A percentile compares a stretch with the other conserved stretches of the same genome.
These are phyloP conservation scores for Rhabdornis inornatus DNA, from an alignment of 2,113 vertebrate species.

Conservation along the genomic window DNA sequence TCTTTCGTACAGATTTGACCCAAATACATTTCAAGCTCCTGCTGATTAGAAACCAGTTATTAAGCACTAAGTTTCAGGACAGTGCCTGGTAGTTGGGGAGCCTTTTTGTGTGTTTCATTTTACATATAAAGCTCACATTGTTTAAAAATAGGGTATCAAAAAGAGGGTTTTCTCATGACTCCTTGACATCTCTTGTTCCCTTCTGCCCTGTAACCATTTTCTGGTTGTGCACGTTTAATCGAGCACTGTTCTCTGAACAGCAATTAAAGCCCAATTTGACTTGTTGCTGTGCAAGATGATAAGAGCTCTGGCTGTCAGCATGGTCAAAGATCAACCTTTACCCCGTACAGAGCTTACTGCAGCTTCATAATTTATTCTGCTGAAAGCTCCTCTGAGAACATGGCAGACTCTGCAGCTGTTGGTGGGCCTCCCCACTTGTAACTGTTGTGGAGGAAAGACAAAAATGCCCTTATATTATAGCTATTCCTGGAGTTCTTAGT, in stretches of 20 bases:
- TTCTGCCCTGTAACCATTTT: slow-evolving; percentile 35
- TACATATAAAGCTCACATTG: slow-evolving; percentile 17
- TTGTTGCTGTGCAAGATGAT: slow-evolving; percentile 61
- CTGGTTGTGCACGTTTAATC: slow-evolving; percentile 50
- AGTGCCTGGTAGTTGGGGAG: not conserved
- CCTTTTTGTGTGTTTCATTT: slow-evolving; percentile 3
- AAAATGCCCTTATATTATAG: not conserved
- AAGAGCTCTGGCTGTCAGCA: slow-evolving; percentile 63
- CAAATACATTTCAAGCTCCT: not conserved
- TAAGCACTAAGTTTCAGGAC: not conserved
- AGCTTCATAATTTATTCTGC: slow-evolving; percentile 51
- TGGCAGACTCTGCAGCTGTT: slow-evolving; percentile 46
- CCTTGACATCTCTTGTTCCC: slow-evolving; percentile 65
- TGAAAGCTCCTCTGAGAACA: slow-evolving; percentile 35
- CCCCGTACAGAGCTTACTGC: slow-evolving; percentile 5
- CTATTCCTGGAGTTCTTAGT: not conserved
- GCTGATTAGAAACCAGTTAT: not conserved
- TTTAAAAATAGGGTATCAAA: slow-evolving; percentile 53
- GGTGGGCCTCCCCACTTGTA: not conserved
- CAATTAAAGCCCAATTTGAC: slow-evolving; percentile 73
- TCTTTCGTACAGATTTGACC: not conserved
- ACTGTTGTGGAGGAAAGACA: slow-evolving; percentile 8
- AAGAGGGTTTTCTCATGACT: slow-evolving; percentile 68
- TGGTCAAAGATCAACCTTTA: slow-evolving; percentile 72
- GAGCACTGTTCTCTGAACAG: slow-evolving; percentile 57